These are phyloP conservation scores for Perca flavescens DNA, from an alignment of 2,113 vertebrate species.

Conservation along the genomic window DNA sequence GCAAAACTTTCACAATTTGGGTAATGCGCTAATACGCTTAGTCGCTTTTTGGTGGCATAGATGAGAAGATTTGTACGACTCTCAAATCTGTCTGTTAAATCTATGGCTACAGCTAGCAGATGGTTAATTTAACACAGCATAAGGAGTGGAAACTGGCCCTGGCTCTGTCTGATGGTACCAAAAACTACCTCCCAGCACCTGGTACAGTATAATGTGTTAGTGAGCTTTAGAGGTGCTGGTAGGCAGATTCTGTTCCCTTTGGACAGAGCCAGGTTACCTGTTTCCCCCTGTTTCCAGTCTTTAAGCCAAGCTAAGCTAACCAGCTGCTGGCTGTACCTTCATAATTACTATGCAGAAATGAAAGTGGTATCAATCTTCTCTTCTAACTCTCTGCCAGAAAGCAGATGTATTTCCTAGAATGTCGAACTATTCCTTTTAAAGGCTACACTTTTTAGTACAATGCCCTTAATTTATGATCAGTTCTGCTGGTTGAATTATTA, in stretches of 20 bases:
- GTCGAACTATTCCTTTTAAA: background rate
- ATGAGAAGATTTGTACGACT: background rate
- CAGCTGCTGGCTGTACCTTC: background rate
- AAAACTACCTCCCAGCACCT: background rate
- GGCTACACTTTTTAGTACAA: background rate
- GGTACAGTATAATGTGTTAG: background rate
- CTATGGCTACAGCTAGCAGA: background rate
- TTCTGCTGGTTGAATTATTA: constrained; percentile 3
- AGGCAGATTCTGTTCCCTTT: background rate
- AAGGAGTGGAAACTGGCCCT: background rate
- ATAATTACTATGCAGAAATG: background rate
- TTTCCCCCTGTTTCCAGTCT: background rate
- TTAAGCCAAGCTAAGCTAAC: background rate
- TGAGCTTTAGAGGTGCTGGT: background rate
- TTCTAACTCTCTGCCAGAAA: too few relatives aligned
- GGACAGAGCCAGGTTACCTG: background rate
- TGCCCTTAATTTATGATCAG: constrained; percentile 7
- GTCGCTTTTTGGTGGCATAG: too few relatives aligned
- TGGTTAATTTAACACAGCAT: background rate
- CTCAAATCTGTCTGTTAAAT: background rate
- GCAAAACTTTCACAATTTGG: background rate
- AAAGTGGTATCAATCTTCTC: constrained; percentile 10
- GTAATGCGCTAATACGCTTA: background rate
- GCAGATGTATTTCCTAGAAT: background rate
- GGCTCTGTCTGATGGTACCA: background rate